Base-by-base conservation (phyloP, 1,140 invertebrate genomes). In the Drosophila bifasciata region DNA sequence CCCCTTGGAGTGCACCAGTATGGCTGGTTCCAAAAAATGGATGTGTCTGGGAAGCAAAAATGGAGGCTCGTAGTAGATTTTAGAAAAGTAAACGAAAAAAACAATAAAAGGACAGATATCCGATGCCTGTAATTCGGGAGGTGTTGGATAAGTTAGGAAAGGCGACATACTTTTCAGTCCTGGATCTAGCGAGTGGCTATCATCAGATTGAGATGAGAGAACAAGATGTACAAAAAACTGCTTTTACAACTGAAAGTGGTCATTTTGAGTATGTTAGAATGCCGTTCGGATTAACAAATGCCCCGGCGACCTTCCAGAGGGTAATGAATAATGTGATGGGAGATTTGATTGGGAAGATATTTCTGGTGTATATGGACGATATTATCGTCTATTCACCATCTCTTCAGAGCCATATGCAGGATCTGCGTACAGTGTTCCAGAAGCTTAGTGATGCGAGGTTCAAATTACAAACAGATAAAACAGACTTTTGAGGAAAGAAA, bases 61-160 rank as follows among this genome's bases (percentile, higher is more conserved):
- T 85, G 76, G 71, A 48, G 92, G 45, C 39, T 92, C 6, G 88
- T 92, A n/a, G 21, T 55, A 0, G 52, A 55, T 6, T 55, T 55
- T 23, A 55, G 39, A 1, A 55, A 55, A 17, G 13, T 55, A 0
- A 55, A 55, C 3, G 40, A n/a, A 43, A 2, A 55, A 55, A 6
- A 92, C 91, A 15, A 73, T 91, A n/a, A 23, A 78, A 75, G 7
- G 93, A 94, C 75, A 77, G 69, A 41, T 94, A 92, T 76, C 93
- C 94, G 8, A 91, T 55, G 52, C 52, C 21, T 0, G 23, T 40
- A 7, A 90, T 94, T 19, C 89, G 91, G n/a, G 90, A 93, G 21
- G 90, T 90, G 11, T 59, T 94, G 5, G 81, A 92, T 48, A 60
- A 73, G 17, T 56, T 94, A 44, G 86, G 79, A 1, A 83, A 79